Conservation (phyloP, 2,888 invertebrate genomes). For the Hermaeophaga mercurialis region DNA sequence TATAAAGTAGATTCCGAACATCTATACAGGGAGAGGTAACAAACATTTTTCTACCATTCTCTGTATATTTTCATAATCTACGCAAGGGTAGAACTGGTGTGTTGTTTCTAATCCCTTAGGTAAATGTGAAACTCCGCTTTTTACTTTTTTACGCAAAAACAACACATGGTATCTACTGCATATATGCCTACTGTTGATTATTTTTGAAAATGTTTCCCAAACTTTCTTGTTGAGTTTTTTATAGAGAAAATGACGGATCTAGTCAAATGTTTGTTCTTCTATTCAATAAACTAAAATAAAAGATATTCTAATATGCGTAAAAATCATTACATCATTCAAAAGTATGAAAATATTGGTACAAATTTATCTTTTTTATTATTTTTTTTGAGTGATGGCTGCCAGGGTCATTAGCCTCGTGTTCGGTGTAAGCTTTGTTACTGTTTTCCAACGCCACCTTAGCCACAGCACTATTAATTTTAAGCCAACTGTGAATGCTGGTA, state of each 20-base stretch:
- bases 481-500: too few relatives aligned
- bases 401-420: too few relatives aligned
- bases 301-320: conserved; percentile 1
- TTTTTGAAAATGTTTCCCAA: conserved; percentile 21
- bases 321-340: too few relatives aligned
- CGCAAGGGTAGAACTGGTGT: conserved; percentile 20
- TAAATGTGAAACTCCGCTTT: conserved; percentile 30
- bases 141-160: conserved; percentile 27
- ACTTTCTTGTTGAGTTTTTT: conserved; percentile 37
- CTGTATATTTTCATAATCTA: conserved; percentile 9
- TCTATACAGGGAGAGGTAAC: too few relatives aligned
- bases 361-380: too few relatives aligned
- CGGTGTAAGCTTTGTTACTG: too few relatives aligned
- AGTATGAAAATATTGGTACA: too few relatives aligned
- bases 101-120: conserved; percentile 13
- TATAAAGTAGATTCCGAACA: too few relatives aligned
- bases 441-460: too few relatives aligned
- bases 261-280: conserved; percentile 36
- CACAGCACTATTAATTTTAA: too few relatives aligned
- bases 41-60: too few relatives aligned
- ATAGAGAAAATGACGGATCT: conserved; percentile 36
- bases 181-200: conserved; percentile 30
- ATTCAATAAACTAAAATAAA: conserved; percentile 32
- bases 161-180: conserved; percentile 27
- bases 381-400: too few relatives aligned